Base-by-base conservation (phyloP, 2,888 invertebrate species). In the Brenthis daphne region DNA sequence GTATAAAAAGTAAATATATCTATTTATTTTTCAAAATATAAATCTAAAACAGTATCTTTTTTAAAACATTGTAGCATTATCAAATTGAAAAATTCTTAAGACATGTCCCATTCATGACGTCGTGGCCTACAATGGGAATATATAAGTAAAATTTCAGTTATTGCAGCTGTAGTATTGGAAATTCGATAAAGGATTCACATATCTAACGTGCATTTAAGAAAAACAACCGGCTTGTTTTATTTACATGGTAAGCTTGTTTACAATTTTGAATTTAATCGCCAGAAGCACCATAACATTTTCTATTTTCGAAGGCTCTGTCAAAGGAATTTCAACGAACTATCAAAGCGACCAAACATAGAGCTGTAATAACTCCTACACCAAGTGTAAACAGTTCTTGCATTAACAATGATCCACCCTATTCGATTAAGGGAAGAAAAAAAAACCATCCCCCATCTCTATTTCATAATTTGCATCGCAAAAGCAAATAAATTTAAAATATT, bases 401-500 rank as follows among this genome's bases (percentile, higher is more conserved):
- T 84, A 85, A 88, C 87, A 89, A 89, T 85, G 78, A 72, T 78
- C 73, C 85, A 85, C 90, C 90, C 89, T 80, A 87, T 88, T 87
- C 88, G 89, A 89, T 89, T 88, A 87, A 82, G 82, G 83, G 81
- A 2, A 43, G 37, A 11, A 85, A 85, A 85, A 82, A 80, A 85
- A 82, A 80, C 75, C 73, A 72, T 67, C 70, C 86, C 87, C 87
- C 82, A 83, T 85, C 89, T 90, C 88, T 88, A 88, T 90, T 89
- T 88, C 90, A 90, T 89, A 90, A 91, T 91, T 91, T 91, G 90
- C 91, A 91, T 91, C 82, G 88, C 83, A 87, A 87, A 88, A 85
- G 88, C 86, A 91, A 90, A 90, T 90, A 91, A 90, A 89, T 90
- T 90, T 90, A 86, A 89, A 91, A 90, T 90, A 90, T 90, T 87